Evolutionary conservation across 2,888 invertebrate species (phyloP).

Genomic region (Apodemia mormo): DNA sequence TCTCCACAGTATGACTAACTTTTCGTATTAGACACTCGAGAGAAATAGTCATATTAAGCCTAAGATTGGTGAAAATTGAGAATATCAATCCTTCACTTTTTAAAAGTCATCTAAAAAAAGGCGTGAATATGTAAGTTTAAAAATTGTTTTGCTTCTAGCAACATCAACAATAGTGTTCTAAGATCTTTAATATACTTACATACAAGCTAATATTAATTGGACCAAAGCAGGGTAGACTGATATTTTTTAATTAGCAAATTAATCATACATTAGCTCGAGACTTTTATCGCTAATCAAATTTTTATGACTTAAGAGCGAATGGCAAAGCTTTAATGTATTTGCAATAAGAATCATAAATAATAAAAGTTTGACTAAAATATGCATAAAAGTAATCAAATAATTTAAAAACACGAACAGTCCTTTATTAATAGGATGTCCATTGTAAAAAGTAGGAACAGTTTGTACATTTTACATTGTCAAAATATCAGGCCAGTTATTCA

Average conservation of each 20-base stretch:
- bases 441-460: neutral
- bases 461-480: neutral
- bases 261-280: neutral
- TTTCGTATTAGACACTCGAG: neutral
- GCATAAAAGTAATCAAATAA: neutral
- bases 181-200: slow-evolving; percentile 11
- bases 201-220: slow-evolving; percentile 14
- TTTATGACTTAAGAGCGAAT: neutral
- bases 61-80: slow-evolving; percentile 7
- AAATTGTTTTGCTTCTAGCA: slow-evolving; percentile 10
- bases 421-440: neutral
- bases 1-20: slow-evolving; percentile 13
- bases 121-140: neutral
- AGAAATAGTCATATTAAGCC: neutral
- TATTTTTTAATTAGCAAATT: slow-evolving; percentile 3
- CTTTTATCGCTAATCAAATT: neutral
- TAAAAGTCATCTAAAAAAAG: slow-evolving; percentile 13
- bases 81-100: neutral
- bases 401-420: neutral
- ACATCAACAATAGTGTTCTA: slow-evolving; percentile 13
- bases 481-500: neutral
- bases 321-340: too few relatives aligned
- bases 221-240: slow-evolving; percentile 2
- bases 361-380: too few relatives aligned
- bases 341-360: too few relatives aligned